Evolutionary conservation across 1,140 invertebrate species (phyloP), one percentile per base, ranked within the genome.

Genomic region (Drosophila parabipectinata): DNA sequence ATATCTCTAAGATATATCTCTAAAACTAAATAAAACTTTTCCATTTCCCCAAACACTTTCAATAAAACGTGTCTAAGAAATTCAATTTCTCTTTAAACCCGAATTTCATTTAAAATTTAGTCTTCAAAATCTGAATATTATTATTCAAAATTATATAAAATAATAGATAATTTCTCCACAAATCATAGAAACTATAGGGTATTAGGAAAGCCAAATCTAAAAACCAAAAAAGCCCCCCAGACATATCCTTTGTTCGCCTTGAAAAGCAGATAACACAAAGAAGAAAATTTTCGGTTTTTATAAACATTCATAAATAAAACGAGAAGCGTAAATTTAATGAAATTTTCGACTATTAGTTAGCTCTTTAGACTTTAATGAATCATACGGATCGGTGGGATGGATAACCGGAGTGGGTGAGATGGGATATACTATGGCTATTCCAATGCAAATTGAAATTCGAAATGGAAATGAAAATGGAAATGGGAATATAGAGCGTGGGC

Each of bases 301-400:
- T 69, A 69, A 69, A 69, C 66, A 69, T 69, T 69, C 52, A 69
- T 50, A 68, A 69, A 69, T 69, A 69, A 61, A 77, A 59, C 48
- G 45, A 74, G 48, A 58, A 56, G 75, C 68, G 71, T 54, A 60
- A 78, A 85, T 84, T 79, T 56, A 84, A 79, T 79, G 50, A 79
- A 78, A 72, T 83, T 79, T 79, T 79, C 62, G 77, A 77, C 80
- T 84, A 84, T 77, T 84, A 82, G 79, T 82, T 74, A 69, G 80
- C 76, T 84, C 80, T 84, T 84, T 77, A 79, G 80, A 84, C 77
- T 85, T 80, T 71, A 85, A 85, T 84, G 80, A 84, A 85, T 84
- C 80, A 84, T 84, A 60, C 57, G 59, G 15, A 14, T n/a, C 39
- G 39, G 54, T 63, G 54, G 15, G 24, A 55, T 34, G 10, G 39